phyloP scores from a whole-genome alignment of 2,113 vertebrate species.

The Tachuris rubrigastra region DNA sequence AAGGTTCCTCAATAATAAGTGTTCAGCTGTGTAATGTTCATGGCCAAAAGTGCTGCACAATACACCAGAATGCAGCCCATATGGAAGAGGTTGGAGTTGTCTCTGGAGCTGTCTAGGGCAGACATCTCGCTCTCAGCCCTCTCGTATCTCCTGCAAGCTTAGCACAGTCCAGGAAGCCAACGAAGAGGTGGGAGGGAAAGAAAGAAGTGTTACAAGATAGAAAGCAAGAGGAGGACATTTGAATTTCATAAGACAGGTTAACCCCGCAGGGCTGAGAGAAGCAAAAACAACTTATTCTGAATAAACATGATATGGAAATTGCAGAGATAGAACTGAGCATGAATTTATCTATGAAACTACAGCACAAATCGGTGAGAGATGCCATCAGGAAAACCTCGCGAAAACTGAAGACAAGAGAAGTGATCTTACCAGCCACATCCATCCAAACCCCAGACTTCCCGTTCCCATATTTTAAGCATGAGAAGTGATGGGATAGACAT shows the following conservation, averaged over 20 bases:
- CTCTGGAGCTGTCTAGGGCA: neutral
- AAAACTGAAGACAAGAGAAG: neutral
- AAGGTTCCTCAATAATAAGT: neutral
- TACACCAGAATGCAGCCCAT: neutral
- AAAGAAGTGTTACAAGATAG: slow-evolving; percentile 31
- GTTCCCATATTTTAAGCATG: neutral
- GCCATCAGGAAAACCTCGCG: slow-evolving; percentile 31
- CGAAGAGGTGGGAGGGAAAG: slow-evolving; percentile 3
- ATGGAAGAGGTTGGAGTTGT: neutral
- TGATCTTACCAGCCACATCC: neutral
- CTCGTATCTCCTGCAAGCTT: neutral
- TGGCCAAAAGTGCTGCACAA: neutral
- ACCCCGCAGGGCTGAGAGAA: slow-evolving; percentile 66
- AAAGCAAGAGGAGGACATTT: slow-evolving; percentile 60
- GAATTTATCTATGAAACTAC: slow-evolving; percentile 49
- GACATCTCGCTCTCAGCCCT: neutral
- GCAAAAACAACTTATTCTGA: slow-evolving; percentile 70
- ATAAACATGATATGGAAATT: slow-evolving; percentile 78
- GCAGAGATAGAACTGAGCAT: slow-evolving; percentile 30
- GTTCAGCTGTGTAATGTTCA: neutral
- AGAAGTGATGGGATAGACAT: neutral
- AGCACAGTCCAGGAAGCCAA: slow-evolving; percentile 15
- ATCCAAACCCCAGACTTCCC: neutral
- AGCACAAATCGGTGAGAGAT: slow-evolving; percentile 4
- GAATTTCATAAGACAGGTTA: slow-evolving; percentile 74